phyloP scores from a whole-genome alignment of 2,797 vertebrate genomes.

The Kryptolebias ocellatus region DNA sequence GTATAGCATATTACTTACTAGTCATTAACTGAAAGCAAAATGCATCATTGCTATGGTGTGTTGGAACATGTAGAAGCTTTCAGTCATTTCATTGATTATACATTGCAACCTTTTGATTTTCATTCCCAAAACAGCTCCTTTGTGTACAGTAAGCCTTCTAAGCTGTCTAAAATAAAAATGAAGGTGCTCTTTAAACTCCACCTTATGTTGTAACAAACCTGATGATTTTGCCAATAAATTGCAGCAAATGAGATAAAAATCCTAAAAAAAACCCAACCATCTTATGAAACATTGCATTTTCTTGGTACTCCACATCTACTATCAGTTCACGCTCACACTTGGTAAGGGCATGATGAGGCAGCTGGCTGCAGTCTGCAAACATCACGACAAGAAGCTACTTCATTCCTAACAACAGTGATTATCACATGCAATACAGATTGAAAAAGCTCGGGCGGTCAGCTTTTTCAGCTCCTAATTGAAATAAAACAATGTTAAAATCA shows the following conservation, averaged over 20 bases:
- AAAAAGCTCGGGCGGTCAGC: background rate
- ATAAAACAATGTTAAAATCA: slow-evolving; percentile 3
- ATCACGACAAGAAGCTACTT: background rate
- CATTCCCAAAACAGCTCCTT: slow-evolving; percentile 29
- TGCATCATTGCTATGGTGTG: slow-evolving; percentile 20
- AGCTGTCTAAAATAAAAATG: slow-evolving; percentile 28
- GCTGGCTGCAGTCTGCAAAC: background rate
- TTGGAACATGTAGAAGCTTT: slow-evolving; percentile 25
- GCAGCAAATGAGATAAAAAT: background rate
- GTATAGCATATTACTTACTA: too few relatives aligned
- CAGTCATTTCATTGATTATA: slow-evolving; percentile 46
- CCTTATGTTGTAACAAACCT: slow-evolving; percentile 22
- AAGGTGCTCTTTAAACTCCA: slow-evolving; percentile 13
- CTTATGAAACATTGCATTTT: background rate
- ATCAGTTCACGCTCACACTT: background rate
- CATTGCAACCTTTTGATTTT: slow-evolving; percentile 27
- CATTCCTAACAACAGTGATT: background rate
- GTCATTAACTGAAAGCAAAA: background rate
- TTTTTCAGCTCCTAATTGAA: background rate
- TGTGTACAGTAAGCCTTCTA: slow-evolving; percentile 24
- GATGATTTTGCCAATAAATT: slow-evolving; percentile 13
- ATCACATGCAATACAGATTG: too few relatives aligned
- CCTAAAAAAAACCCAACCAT: background rate
- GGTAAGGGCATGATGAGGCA: background rate
- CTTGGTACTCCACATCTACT: background rate